phyloP scores from a whole-genome alignment of 1,140 invertebrate species.

The Bombus cullumanus region DNA sequence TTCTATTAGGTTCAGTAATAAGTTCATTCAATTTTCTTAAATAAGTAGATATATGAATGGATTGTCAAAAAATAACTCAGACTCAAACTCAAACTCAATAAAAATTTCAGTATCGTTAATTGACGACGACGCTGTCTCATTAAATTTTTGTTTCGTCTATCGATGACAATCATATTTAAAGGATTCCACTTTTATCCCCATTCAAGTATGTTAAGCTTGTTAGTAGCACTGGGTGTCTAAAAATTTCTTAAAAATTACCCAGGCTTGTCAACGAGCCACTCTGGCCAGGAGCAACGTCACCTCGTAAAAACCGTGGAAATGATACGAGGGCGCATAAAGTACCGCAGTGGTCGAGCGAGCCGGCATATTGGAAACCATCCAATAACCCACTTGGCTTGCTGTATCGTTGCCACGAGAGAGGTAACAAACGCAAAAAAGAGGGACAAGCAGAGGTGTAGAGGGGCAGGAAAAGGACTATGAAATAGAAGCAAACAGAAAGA shows the following conservation, averaged over 20 bases:
- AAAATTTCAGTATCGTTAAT: too few species aligned
- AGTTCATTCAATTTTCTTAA: too few species aligned
- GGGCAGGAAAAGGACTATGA: not conserved
- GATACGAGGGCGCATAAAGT: slow-evolving; percentile 49
- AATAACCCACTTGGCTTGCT: slow-evolving; percentile 60
- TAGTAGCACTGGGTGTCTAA: too few species aligned
- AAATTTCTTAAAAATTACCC: slow-evolving; percentile 15
- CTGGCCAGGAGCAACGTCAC: not conserved
- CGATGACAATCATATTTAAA: too few species aligned
- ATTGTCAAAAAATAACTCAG: too few species aligned
- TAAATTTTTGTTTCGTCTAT: too few species aligned
- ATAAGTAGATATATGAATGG: too few species aligned
- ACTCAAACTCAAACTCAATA: too few species aligned
- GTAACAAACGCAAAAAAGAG: slow-evolving; percentile 26
- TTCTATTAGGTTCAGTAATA: too few species aligned
- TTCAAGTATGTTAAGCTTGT: not conserved
- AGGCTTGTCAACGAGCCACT: not conserved
- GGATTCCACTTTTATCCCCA: too few species aligned
- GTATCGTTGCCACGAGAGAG: slow-evolving; percentile 30
- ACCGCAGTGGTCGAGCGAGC: slow-evolving; percentile 48
- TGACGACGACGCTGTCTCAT: too few species aligned
- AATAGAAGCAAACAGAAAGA: slow-evolving; percentile 4
- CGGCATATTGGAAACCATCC: slow-evolving; percentile 62
- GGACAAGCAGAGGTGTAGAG: not conserved
- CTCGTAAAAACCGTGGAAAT: slow-evolving; percentile 39